Evolutionary conservation across 1,140 invertebrate species (phyloP).

Genomic region (Stratiolaelaps scimitus): DNA sequence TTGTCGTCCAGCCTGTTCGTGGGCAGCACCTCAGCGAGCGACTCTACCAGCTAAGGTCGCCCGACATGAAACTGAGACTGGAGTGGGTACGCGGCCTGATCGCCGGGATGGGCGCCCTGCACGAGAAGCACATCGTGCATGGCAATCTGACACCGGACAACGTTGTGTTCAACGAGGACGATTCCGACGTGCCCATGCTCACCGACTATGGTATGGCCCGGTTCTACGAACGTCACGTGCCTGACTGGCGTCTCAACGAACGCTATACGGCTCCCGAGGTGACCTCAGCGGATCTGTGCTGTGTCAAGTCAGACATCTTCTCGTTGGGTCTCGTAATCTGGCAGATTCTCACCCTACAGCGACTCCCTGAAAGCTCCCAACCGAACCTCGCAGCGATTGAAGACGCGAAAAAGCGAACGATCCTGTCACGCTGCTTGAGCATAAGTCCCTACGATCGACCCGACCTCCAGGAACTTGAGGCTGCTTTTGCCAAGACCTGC

Average conservation of each 20-base stretch:
- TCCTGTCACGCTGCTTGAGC: background rate
- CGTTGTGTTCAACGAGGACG: background rate
- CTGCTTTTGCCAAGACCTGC: background rate
- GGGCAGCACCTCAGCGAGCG: background rate
- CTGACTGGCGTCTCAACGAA: background rate
- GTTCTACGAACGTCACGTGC: slow-evolving; percentile 5
- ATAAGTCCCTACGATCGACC: background rate
- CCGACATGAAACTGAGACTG: background rate
- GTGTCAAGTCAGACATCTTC: background rate
- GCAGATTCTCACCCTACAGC: background rate
- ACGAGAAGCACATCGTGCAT: slow-evolving; percentile 2
- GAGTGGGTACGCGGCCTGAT: background rate
- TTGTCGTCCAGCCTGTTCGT: background rate
- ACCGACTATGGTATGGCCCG: slow-evolving; percentile 2
- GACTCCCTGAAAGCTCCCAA: slow-evolving; percentile 4
- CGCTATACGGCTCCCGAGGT: slow-evolving; percentile 4
- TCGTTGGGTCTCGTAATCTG: background rate
- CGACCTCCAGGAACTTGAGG: background rate
- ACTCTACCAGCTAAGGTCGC: background rate
- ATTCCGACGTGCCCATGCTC: background rate
- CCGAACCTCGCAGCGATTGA: background rate
- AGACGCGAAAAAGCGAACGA: background rate
- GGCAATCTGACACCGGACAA: slow-evolving; percentile 1
- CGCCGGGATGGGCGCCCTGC: background rate
- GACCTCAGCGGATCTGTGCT: background rate